These are phyloP conservation scores for Diorhabda carinulata DNA, from an alignment of 1,140 invertebrate genomes.

Conservation along the genomic window DNA sequence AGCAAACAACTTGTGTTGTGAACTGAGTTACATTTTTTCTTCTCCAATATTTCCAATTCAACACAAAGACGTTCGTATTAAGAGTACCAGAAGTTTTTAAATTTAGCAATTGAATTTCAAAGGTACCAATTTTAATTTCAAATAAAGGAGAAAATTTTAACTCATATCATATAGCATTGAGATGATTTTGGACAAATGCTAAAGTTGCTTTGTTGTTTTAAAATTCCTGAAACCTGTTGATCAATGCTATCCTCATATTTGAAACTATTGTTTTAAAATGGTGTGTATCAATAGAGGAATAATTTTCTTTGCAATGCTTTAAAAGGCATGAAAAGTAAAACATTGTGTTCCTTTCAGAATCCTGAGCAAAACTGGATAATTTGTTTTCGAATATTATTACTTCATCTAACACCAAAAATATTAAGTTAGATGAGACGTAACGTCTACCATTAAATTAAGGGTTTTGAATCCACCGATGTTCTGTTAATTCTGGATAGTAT, in stretches of 20 bases:
- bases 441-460: background rate
- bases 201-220: too few relatives aligned
- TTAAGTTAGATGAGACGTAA: background rate
- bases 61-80: background rate
- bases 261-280: background rate
- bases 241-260: background rate
- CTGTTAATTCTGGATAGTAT: background rate
- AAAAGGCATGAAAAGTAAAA: background rate
- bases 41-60: too few relatives aligned
- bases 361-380: background rate
- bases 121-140: slow-evolving; percentile 20
- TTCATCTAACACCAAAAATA: background rate
- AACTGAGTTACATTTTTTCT: too few relatives aligned
- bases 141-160: slow-evolving; percentile 5
- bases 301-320: background rate
- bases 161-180: background rate
- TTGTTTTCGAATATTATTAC: background rate
- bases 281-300: background rate
- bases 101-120: slow-evolving; percentile 38
- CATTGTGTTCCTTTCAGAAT: background rate
- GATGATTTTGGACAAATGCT: background rate
- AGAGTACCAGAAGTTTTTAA: slow-evolving; percentile 32
- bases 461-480: background rate
- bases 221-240: background rate
- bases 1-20: too few relatives aligned